Evolutionary conservation across 2,888 invertebrate species (phyloP).

Genomic region (Axea sp.): DNA sequence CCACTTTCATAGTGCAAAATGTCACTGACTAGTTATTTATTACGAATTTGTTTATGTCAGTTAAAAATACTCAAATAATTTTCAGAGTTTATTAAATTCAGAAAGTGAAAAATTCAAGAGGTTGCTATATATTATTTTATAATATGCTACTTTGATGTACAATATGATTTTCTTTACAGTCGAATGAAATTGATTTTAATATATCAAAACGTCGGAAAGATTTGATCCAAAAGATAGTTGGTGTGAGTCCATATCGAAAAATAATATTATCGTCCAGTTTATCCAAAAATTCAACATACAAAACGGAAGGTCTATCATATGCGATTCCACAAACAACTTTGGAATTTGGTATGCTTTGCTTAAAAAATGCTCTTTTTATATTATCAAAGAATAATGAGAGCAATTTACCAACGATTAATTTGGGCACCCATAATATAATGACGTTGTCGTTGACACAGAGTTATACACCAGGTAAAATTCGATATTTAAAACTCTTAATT

Average conservation of each 20-base stretch:
- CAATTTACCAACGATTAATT: slow-evolving; percentile 65
- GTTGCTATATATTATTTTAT: too few relatives aligned
- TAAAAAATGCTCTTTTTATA: slow-evolving; percentile 90
- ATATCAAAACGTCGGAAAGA: slow-evolving; percentile 82
- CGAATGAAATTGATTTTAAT: slow-evolving; percentile 83
- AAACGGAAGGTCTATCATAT: slow-evolving; percentile 85
- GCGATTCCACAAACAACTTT: slow-evolving; percentile 93
- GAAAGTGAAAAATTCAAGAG: too few relatives aligned
- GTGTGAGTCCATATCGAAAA: slow-evolving; percentile 83
- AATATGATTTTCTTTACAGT: too few relatives aligned
- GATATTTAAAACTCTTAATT: too few relatives aligned
- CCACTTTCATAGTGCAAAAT: too few relatives aligned
- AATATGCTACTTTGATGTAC: too few relatives aligned
- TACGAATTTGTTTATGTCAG: too few relatives aligned
- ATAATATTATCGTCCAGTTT: slow-evolving; percentile 82
- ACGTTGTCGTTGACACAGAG: slow-evolving; percentile 68
- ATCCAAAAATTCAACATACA: slow-evolving; percentile 81
- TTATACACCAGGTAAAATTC: slow-evolving; percentile 55
- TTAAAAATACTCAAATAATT: too few relatives aligned
- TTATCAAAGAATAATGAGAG: slow-evolving; percentile 80
- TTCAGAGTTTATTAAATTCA: too few relatives aligned
- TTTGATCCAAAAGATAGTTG: slow-evolving; percentile 82
- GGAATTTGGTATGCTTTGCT: slow-evolving; percentile 93
- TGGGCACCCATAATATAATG: slow-evolving; percentile 65
- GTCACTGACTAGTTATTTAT: too few relatives aligned